Conservation (phyloP, 1,140 invertebrate genomes). For the Yoshiicerus persimilis region DNA sequence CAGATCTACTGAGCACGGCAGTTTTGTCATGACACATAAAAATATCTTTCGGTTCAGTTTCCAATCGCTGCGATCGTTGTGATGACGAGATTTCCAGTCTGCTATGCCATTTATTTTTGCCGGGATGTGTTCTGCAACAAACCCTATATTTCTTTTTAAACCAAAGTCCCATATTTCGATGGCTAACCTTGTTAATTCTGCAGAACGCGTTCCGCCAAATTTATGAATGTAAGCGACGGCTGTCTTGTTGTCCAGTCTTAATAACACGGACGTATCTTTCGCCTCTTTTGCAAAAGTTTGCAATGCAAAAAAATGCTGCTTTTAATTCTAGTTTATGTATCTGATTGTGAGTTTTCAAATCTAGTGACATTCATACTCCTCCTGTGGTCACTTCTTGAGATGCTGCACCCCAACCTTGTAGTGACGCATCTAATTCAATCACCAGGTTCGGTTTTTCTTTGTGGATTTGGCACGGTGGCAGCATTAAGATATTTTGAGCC, state of each 20-base stretch:
- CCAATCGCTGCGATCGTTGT: neutral
- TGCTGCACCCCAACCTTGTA: no score
- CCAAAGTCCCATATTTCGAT: neutral
- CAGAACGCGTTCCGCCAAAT: neutral
- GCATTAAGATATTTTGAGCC: no score
- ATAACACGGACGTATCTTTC: neutral
- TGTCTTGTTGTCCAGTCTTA: neutral
- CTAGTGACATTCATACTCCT: no score
- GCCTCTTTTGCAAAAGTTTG: neutral
- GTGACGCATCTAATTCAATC: no score
- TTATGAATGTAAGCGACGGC: slow-evolving; percentile 15
- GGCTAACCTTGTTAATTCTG: neutral
- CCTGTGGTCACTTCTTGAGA: no score
- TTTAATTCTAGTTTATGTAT: no score
- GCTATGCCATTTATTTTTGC: neutral
- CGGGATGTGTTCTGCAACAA: neutral
- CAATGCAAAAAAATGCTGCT: neutral
- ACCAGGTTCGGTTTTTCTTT: no score
- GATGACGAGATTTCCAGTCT: neutral
- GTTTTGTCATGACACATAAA: no score
- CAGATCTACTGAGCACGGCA: no score
- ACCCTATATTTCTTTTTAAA: neutral
- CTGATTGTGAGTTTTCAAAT: no score
- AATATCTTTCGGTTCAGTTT: neutral
- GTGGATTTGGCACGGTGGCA: no score